Percentiles rank a stretch among this genome's conserved stretches.
phyloP scores from a whole-genome alignment of 2,797 vertebrate genomes.

The Ibycter americanus region DNA sequence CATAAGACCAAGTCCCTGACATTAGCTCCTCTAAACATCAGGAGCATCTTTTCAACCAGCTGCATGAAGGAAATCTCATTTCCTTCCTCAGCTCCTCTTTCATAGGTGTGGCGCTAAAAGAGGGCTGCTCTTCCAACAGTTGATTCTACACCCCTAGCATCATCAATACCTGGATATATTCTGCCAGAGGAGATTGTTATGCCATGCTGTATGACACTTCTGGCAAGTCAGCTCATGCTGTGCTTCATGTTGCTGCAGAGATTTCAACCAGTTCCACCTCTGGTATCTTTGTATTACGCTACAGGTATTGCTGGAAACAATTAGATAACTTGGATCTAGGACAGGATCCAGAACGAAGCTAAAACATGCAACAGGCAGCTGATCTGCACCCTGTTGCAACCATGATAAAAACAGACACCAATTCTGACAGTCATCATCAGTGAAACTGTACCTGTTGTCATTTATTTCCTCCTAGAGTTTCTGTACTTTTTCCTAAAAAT shows the following conservation, averaged over 20 bases:
- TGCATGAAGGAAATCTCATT: accelerated
- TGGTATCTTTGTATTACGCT: not conserved
- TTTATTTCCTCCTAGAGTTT: not conserved
- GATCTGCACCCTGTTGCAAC: not conserved
- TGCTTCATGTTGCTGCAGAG: not conserved
- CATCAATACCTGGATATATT: not conserved
- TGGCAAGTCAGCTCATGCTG: not conserved
- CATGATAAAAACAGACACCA: not conserved
- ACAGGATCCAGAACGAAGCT: not conserved
- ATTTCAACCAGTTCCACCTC: not conserved
- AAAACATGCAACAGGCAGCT: not conserved
- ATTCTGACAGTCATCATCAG: not conserved
- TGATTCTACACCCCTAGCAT: not conserved
- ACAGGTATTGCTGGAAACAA: not conserved
- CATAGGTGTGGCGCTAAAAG: not conserved
- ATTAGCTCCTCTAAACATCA: not conserved
- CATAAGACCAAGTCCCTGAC: accelerated
- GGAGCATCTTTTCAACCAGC: not conserved
- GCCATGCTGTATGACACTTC: not conserved
- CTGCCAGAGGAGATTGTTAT: not conserved
- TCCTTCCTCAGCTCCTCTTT: not conserved
- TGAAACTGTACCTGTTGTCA: accelerated
- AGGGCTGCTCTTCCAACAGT: not conserved
- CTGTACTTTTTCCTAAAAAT: not conserved
- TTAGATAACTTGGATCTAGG: not conserved